Evolutionary conservation across 2,888 invertebrate species (phyloP).

Genomic region (Erynnis tages): DNA sequence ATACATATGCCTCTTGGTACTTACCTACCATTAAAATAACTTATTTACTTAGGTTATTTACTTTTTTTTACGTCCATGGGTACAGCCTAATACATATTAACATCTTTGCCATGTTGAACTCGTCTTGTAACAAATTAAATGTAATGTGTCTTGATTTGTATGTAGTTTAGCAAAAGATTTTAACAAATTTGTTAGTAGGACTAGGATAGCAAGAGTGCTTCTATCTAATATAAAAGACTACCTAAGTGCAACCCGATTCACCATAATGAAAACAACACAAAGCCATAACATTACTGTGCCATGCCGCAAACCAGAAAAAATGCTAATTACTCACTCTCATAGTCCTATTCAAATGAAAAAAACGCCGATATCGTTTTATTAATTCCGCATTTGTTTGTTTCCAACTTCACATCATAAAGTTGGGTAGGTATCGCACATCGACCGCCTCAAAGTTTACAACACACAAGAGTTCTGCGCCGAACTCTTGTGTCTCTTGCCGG

Average conservation of each 20-base stretch:
- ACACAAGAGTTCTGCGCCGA: no score
- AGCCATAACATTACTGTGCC: conserved; percentile 29
- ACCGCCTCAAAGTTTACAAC: background rate
- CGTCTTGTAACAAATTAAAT: no score
- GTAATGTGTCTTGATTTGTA: no score
- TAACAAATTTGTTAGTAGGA: background rate
- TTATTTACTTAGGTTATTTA: no score
- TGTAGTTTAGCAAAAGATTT: no score
- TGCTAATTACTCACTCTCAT: conserved; percentile 37
- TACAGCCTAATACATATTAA: no score
- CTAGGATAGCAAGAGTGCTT: no score
- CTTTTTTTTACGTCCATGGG: no score
- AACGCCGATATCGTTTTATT: conserved; percentile 22
- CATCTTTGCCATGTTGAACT: no score
- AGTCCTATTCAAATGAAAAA: conserved; percentile 29
- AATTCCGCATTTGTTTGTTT: background rate
- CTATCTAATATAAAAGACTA: background rate
- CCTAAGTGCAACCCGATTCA: background rate
- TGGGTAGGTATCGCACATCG: conserved; percentile 5
- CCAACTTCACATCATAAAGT: background rate
- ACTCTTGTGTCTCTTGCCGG: no score
- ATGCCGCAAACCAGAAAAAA: conserved; percentile 29
- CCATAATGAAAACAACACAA: conserved; percentile 16
- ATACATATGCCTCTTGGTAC: no score
- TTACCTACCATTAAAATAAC: no score